Evolutionary conservation across 2,888 invertebrate species (phyloP), one percentile per base, ranked within the genome.

Genomic region (Drosophila barbarae): DNA sequence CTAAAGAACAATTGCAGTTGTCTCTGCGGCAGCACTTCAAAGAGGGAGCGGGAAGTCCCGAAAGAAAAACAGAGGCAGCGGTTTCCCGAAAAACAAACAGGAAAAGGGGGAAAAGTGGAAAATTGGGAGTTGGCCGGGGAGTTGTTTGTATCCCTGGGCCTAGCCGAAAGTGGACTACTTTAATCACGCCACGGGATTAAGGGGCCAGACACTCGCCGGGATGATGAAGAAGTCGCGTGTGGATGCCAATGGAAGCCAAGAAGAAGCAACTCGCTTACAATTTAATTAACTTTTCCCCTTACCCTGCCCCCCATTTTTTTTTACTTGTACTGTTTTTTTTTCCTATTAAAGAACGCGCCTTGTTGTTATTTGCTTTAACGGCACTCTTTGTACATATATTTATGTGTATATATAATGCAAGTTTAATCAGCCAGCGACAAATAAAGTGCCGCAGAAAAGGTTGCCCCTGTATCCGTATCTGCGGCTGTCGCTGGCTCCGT

Each of bases 191-290:
- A 84, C 81, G 74, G 84, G 81, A 84, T 85, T 83, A 83, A 77
- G 75, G 84, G 73, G 79, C 61, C 58, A 52, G 67, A 59, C 61
- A 41, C 18, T 58, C 51, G 53, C 54, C 68, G 63, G 77, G 77
- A 79, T 85, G 85, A 83, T 85, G 84, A 83, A 83, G 85, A 85
- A 77, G 85, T 80, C 83, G 85, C 79, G 80, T 83, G 85, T 71
- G 85, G 69, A 61, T 67, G 54, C 42, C 50, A 57, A 10, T 28
- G n/a, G 36, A 39, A 34, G 46, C 30, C 30, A 21, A 8, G 26
- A 56, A 7, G 55, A 30, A 36, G 18, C 30, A 63, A 72, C 61
- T 53, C 71, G 78, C 71, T 71, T 81, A 86, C 85, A 86, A 85
- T 87, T 85, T 85, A 86, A 85, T 85, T 85, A 87, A 84, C 77